A percentile compares a stretch with the other conserved stretches of the same genome.
phyloP scores from a whole-genome alignment of 2,888 invertebrate species.

The Thecophora atra region DNA sequence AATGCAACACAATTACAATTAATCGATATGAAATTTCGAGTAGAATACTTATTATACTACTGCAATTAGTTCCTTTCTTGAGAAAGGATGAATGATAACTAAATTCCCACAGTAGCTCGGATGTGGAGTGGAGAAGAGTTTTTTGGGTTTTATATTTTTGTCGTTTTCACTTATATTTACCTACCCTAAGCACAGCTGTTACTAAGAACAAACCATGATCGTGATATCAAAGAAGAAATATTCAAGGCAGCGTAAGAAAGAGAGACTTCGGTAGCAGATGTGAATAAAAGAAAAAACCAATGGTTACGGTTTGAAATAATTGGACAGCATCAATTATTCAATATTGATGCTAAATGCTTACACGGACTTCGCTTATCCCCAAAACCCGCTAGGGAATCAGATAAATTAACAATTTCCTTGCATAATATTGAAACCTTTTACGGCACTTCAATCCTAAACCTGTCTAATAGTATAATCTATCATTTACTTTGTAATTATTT shows the following conservation, averaged over 20 bases:
- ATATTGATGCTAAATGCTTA: too few species aligned
- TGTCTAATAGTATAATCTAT: too few species aligned
- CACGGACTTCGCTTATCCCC: too few species aligned
- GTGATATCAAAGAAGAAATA: neutral
- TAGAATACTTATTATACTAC: slow-evolving; percentile 4
- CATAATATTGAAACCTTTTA: too few species aligned
- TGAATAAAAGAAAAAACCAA: neutral
- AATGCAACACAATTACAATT: slow-evolving; percentile 28
- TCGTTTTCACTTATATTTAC: neutral
- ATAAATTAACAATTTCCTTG: too few species aligned
- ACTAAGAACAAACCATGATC: neutral
- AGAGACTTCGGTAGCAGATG: neutral
- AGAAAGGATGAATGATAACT: slow-evolving; percentile 44
- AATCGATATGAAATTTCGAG: slow-evolving; percentile 12
- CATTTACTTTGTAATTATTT: too few species aligned
- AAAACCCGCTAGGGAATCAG: too few species aligned
- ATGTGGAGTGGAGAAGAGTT: neutral
- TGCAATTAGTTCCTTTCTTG: slow-evolving; percentile 43
- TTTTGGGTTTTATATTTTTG: neutral
- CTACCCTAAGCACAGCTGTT: neutral
- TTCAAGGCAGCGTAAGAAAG: neutral
- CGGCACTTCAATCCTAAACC: too few species aligned
- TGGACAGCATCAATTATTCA: too few species aligned
- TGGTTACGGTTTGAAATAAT: too few species aligned
- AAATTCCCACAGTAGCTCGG: neutral